Base-by-base conservation (phyloP, 2,797 vertebrate genomes). In the Syngnathus acus region DNA sequence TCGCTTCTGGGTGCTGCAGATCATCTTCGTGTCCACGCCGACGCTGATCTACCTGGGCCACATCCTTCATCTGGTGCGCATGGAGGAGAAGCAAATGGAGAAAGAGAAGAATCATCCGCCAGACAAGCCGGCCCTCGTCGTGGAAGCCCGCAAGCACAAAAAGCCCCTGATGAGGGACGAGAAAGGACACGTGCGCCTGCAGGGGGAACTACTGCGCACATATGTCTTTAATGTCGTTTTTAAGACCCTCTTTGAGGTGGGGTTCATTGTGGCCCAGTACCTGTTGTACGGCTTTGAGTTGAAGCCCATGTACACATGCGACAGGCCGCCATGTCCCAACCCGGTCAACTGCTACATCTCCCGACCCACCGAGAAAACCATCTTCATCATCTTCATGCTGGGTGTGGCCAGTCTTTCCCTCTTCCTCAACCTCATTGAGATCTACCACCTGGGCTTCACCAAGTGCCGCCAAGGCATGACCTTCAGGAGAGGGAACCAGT, bases 1-100 rank as follows among this genome's bases (percentile, higher is more conserved):
- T 48, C 92, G 90, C 70, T 94, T 95, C 80, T 96, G 94, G 93
- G 93, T 94, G 62, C 90, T 95, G 78, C 94, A 95, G 89, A 96
- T 96, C 83, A 94, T 94, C 84, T 95, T 95, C 0, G 92, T 95
- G 78, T 96, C 93, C 67, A 94, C 93, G 0, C 94, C 93, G 0
- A 93, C 92, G 8, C 81, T 95, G 0, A 89, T 96, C 74, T 95
- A 95, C 84, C 88, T 94, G 83, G 94, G 94, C 5, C 93, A 95
- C 89, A 92, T 94, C 65, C 84, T 94, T 60, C 94, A 94, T 70
- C 87, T 95, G 75, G 91, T 94, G 55, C 91, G 92, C 0, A 88
- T 90, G 85, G 92, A 93, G 77, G 93, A 94, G 17, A 94, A 94
- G 83, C 86, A 83, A 0, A 87, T 72, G 53, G 89, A 89, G 60